phyloP scores from a whole-genome alignment of 2,113 vertebrate species.

The Cryptotis parvus region DNA sequence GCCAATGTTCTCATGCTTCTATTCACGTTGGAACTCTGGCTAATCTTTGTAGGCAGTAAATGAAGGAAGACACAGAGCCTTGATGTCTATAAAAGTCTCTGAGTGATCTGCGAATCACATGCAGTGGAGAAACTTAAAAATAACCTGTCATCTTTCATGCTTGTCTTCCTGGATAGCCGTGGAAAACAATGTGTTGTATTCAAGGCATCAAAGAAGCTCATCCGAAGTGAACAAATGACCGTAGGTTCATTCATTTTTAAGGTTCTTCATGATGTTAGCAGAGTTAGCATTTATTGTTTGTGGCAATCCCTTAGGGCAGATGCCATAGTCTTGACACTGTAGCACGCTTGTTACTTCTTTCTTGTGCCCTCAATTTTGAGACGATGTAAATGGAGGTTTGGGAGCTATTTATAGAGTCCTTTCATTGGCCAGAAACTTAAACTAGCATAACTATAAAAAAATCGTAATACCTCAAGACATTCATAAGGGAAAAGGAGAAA shows the following conservation, averaged over 20 bases:
- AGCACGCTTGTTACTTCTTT: conserved; percentile 67
- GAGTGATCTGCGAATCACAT: conserved; percentile 54
- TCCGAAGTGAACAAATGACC: conserved; percentile 73
- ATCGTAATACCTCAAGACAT: conserved; percentile 29
- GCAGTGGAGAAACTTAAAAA: conserved; percentile 72
- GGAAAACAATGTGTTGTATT: conserved; percentile 65
- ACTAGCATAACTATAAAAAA: background rate
- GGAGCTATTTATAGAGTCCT: conserved; percentile 73
- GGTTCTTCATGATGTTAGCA: conserved; percentile 61
- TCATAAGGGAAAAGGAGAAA: conserved; percentile 13
- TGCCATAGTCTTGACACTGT: conserved; percentile 66
- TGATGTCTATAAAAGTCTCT: background rate
- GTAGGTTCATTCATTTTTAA: conserved; percentile 62
- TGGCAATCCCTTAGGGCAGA: conserved; percentile 69
- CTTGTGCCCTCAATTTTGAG: conserved; percentile 70
- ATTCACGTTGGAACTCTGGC: background rate
- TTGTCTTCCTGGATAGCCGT: conserved; percentile 53
- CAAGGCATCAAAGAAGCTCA: conserved; percentile 77
- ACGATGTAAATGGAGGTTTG: conserved; percentile 52
- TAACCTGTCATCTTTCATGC: conserved; percentile 63
- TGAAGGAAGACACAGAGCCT: background rate
- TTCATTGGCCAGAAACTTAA: conserved; percentile 39
- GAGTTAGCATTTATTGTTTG: conserved; percentile 70
- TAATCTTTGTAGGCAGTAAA: conserved; percentile 28
- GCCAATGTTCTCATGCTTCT: background rate